phyloP scores from a whole-genome alignment of 2,888 invertebrate genomes.

The Glyphotaelius pellucidus region DNA sequence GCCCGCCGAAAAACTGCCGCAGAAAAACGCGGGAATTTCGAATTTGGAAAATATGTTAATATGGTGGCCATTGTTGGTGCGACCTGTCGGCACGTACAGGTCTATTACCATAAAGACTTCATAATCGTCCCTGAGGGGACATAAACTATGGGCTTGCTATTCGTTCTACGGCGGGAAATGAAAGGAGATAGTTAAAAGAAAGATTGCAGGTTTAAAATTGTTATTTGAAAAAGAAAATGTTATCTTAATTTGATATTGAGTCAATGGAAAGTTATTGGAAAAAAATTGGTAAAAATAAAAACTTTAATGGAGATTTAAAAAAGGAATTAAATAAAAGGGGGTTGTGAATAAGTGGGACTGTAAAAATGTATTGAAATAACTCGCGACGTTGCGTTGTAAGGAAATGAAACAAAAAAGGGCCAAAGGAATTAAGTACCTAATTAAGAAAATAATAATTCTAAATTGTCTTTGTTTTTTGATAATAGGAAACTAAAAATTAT shows the following conservation, averaged over 20 bases:
- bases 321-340: background rate
- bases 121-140: constrained; percentile 51
- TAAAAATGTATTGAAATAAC: no score
- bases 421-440: no score
- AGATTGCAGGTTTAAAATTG: background rate
- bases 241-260: background rate
- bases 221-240: background rate
- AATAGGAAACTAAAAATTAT: no score
- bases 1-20: background rate
- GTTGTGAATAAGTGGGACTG: no score
- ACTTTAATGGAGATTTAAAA: background rate
- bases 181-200: background rate
- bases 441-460: no score
- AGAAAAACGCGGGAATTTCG: constrained; percentile 38
- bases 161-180: background rate
- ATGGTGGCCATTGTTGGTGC: constrained; percentile 39
- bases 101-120: constrained; percentile 58
- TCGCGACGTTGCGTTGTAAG: no score
- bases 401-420: no score
- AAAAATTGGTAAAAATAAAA: background rate
- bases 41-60: constrained; percentile 54
- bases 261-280: background rate
- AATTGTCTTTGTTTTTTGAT: no score
- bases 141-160: constrained; percentile 44
- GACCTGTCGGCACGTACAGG: constrained; percentile 51